Evolutionary conservation across 2,113 vertebrate species (phyloP).

Genomic region (Neolamprologus variostigma): DNA sequence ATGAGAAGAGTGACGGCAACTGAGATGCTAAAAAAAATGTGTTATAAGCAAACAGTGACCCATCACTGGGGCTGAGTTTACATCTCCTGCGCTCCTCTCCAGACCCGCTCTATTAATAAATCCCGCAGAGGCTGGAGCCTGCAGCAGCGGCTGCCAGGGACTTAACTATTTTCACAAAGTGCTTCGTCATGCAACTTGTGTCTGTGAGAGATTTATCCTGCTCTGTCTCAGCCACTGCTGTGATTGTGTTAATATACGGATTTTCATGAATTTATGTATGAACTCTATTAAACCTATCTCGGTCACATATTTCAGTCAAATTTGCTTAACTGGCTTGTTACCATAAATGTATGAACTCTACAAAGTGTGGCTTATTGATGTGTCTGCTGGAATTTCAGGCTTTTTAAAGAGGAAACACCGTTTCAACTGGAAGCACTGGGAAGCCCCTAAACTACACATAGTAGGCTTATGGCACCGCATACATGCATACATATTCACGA

Average conservation of each 20-base stretch:
- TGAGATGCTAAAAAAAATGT: not conserved
- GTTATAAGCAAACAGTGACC: slow-evolving; percentile 13
- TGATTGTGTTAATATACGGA: not conserved
- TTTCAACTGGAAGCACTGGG: not conserved
- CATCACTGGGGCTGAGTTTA: slow-evolving; percentile 19
- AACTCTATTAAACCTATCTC: not conserved
- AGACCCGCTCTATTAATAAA: slow-evolving; percentile 61
- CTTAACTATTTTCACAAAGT: slow-evolving; percentile 50
- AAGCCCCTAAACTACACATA: not conserved
- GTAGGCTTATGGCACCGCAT: not conserved
- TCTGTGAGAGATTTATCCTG: not conserved
- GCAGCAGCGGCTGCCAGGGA: slow-evolving; percentile 2
- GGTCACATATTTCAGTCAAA: not conserved
- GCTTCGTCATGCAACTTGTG: slow-evolving; percentile 61
- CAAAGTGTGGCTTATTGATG: not conserved
- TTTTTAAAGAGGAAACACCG: not conserved
- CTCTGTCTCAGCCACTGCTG: not conserved
- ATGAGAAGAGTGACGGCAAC: not conserved
- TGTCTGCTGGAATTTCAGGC: not conserved
- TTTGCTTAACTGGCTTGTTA: not conserved
- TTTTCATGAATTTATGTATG: slow-evolving; percentile 9
- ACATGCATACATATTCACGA: not conserved
- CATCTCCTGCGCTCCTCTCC: slow-evolving; percentile 6
- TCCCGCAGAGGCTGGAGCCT: slow-evolving; percentile 17
- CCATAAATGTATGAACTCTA: not conserved